Evolutionary conservation across 1,140 invertebrate genomes (phyloP).

Genomic region (Drosophila erecta): DNA sequence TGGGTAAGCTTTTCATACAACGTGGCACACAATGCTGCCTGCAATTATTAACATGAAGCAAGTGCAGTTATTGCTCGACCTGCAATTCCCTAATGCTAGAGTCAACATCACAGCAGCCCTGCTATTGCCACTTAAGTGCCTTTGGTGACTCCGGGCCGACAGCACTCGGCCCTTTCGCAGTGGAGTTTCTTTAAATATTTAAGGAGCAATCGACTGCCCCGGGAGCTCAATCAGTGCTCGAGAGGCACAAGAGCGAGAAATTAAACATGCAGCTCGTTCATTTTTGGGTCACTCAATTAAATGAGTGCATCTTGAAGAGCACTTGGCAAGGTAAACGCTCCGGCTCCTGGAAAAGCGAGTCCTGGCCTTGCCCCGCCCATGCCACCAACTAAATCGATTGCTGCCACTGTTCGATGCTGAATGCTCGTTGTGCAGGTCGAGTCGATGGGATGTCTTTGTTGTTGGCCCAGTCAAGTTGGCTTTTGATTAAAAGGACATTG

Average conservation of each 20-base stretch:
- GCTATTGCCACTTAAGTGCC: constrained; percentile 24
- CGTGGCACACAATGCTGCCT: not conserved
- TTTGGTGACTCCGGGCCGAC: constrained; percentile 31
- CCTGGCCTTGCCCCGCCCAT: not conserved
- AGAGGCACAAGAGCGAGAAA: constrained; percentile 44
- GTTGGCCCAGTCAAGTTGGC: constrained; percentile 53
- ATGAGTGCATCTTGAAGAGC: constrained; percentile 54
- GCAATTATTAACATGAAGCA: not conserved
- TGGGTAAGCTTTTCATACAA: too few relatives aligned
- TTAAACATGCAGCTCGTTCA: constrained; percentile 57
- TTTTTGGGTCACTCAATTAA: constrained; percentile 69
- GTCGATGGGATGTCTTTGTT: constrained; percentile 50
- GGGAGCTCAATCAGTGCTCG: constrained; percentile 60
- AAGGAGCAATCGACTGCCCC: constrained; percentile 43
- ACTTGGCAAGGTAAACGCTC: constrained; percentile 48
- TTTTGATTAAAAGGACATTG: constrained; percentile 74
- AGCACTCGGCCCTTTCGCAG: constrained; percentile 19
- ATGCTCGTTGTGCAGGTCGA: constrained; percentile 23
- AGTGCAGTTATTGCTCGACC: not conserved
- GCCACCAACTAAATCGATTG: constrained; percentile 25
- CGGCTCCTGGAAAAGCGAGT: constrained; percentile 5
- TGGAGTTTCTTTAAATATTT: constrained; percentile 57
- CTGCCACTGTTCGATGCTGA: constrained; percentile 22
- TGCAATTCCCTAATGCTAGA: not conserved
- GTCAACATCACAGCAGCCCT: not conserved